Percentiles rank a stretch among this genome's conserved stretches.
phyloP scores from a whole-genome alignment of 2,113 vertebrate species.

The Ochotona curzoniae region DNA sequence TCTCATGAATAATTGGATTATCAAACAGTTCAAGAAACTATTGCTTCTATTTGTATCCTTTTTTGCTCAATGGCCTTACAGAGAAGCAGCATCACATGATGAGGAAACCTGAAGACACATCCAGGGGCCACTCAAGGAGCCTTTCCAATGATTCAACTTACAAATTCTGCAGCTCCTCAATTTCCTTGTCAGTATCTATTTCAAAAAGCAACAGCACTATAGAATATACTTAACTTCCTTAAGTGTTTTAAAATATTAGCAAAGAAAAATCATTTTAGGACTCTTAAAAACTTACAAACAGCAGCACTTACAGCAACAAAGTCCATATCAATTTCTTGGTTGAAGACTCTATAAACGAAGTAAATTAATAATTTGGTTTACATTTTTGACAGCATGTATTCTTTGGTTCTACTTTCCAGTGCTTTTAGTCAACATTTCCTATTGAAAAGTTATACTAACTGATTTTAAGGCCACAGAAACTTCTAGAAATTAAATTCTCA shows the following conservation, averaged over 20 bases:
- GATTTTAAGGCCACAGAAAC: not conserved
- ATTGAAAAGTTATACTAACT: not conserved
- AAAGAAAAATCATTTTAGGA: not conserved
- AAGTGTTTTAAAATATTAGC: not conserved
- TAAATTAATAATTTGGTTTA: constrained; percentile 47
- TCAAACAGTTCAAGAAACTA: not conserved
- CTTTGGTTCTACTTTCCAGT: not conserved
- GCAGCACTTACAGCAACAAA: not conserved
- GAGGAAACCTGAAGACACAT: not conserved
- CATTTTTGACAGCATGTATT: not conserved
- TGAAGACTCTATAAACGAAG: not conserved
- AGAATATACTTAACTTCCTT: constrained; percentile 19
- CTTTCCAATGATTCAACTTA: not conserved
- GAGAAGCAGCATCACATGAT: not conserved
- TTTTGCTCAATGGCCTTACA: not conserved
- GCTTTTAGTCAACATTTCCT: not conserved
- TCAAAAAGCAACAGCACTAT: not conserved
- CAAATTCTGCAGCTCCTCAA: not conserved
- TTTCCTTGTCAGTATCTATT: not conserved
- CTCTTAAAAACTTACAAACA: constrained; percentile 3
- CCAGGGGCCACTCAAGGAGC: not conserved
- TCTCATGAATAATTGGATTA: not conserved
- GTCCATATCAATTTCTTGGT: not conserved
- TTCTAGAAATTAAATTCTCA: constrained; percentile 8
- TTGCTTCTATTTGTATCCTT: not conserved